Evolutionary conservation across 2,113 vertebrate species (phyloP).

Genomic region (Ochotona curzoniae): DNA sequence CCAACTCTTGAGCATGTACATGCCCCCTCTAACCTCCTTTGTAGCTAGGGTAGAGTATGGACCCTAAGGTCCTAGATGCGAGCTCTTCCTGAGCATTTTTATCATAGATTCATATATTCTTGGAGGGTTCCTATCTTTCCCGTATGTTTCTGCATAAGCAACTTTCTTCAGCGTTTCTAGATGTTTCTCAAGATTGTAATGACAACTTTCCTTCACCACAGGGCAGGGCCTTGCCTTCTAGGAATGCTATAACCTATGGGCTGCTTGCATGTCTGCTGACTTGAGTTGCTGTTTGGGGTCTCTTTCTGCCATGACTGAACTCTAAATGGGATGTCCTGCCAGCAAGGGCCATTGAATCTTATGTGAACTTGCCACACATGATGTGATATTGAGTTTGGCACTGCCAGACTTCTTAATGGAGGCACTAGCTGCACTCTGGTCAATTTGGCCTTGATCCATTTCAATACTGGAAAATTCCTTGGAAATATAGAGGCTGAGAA

Average conservation of each 20-base stretch:
- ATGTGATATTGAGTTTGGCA: not conserved
- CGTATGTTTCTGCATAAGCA: not conserved
- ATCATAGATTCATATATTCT: not conserved
- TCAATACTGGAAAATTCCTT: not conserved
- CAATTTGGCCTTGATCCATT: not conserved
- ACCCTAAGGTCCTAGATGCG: not conserved
- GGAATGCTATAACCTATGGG: not conserved
- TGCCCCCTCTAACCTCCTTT: not conserved
- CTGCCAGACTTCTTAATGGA: not conserved
- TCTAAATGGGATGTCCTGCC: not conserved
- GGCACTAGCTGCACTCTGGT: not conserved
- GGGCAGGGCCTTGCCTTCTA: not conserved
- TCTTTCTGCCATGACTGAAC: not conserved
- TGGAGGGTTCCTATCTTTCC: not conserved
- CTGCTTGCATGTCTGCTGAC: not conserved
- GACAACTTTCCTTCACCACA: not conserved
- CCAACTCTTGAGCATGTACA: not conserved
- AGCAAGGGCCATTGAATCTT: not conserved
- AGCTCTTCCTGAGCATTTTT: not conserved
- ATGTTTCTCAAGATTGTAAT: not conserved
- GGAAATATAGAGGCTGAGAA: not conserved
- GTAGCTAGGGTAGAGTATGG: not conserved
- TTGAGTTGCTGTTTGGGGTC: not conserved
- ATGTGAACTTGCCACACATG: not conserved
- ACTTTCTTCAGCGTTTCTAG: not conserved